Evolutionary conservation across 2,888 invertebrate genomes (phyloP).

Genomic region (Taenaris catops): DNA sequence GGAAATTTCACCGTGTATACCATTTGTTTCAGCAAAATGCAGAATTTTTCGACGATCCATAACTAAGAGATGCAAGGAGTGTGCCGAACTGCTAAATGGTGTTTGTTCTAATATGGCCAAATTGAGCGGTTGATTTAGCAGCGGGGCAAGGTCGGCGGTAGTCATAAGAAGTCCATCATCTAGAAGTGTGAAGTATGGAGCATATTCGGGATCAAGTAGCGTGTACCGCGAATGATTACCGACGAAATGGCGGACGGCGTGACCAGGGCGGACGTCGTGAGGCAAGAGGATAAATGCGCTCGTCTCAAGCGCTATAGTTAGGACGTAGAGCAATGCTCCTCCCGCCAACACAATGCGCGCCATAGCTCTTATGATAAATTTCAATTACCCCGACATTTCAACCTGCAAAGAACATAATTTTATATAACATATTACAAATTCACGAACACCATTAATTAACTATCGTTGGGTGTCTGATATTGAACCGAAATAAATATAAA

Average conservation of each 20-base stretch:
- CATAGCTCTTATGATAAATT: slow-evolving; percentile 42
- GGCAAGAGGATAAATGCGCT: slow-evolving; percentile 84
- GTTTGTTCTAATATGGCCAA: slow-evolving; percentile 90
- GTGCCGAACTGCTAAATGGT: slow-evolving; percentile 88
- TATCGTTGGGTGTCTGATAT: too few relatives aligned
- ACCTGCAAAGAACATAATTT: slow-evolving; percentile 42
- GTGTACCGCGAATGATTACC: slow-evolving; percentile 76
- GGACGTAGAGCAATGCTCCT: slow-evolving; percentile 59
- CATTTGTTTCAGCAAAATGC: slow-evolving; percentile 84
- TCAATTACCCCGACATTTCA: slow-evolving; percentile 62
- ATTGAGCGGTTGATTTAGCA: slow-evolving; percentile 90
- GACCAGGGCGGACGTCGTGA: slow-evolving; percentile 94
- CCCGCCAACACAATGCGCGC: slow-evolving; percentile 59
- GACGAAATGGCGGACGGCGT: slow-evolving; percentile 90
- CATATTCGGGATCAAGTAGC: slow-evolving; percentile 87
- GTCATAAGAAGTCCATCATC: slow-evolving; percentile 95
- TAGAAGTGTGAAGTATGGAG: slow-evolving; percentile 92
- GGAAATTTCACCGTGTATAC: slow-evolving; percentile 83
- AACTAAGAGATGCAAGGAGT: slow-evolving; percentile 89
- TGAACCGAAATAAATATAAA: too few relatives aligned
- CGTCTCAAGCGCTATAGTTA: slow-evolving; percentile 47
- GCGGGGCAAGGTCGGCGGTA: slow-evolving; percentile 89
- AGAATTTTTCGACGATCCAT: slow-evolving; percentile 91
- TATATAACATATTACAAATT: too few relatives aligned
- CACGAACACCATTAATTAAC: too few relatives aligned